Evolutionary conservation across 2,113 vertebrate genomes (phyloP).

Genomic region (Oreotrochilus melanogaster): DNA sequence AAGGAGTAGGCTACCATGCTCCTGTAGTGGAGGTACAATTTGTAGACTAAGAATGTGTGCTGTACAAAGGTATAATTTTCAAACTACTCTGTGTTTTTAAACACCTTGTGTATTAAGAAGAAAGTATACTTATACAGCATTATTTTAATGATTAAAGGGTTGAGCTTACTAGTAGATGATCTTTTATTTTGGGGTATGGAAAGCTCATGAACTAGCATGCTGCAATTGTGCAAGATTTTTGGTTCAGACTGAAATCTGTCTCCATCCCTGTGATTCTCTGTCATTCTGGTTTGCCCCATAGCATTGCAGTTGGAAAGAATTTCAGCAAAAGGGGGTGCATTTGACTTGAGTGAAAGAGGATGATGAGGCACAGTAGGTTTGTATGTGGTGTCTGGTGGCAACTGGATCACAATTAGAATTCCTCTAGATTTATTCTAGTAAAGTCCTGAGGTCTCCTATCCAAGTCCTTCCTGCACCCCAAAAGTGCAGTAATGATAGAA

Average conservation of each 20-base stretch:
- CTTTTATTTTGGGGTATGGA: neutral
- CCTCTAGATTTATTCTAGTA: neutral
- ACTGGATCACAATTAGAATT: neutral
- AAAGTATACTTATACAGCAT: neutral
- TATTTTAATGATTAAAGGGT: neutral
- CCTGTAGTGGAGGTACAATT: neutral
- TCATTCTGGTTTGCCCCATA: neutral
- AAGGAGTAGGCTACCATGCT: neutral
- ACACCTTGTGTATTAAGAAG: neutral
- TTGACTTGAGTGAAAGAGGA: neutral
- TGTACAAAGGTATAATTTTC: neutral
- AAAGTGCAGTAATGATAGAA: neutral
- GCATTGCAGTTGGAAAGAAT: neutral
- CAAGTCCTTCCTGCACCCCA: neutral
- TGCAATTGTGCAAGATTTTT: neutral
- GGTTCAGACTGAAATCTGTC: neutral
- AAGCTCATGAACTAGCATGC: neutral
- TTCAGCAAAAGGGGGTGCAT: neutral
- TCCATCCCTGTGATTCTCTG: neutral
- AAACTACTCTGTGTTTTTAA: neutral
- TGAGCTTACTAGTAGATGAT: neutral
- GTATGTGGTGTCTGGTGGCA: accelerated
- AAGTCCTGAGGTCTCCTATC: too few relatives aligned
- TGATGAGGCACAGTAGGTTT: neutral
- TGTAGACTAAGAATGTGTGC: neutral